phyloP scores from a whole-genome alignment of 2,888 invertebrate species.

The Lymantria dispar region DNA sequence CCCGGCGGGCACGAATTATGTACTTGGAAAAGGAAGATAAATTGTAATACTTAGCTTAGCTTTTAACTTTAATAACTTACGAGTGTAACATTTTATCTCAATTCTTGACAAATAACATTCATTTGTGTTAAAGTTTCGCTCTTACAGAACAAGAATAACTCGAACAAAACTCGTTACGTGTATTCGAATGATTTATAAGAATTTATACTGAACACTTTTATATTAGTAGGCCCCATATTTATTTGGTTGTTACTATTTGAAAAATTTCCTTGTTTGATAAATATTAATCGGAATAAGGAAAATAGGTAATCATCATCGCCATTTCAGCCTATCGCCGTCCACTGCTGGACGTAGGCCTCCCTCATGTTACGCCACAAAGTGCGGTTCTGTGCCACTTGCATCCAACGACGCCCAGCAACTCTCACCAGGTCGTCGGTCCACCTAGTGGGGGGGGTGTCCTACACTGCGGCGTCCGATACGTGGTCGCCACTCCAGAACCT shows the following conservation, averaged over 20 bases:
- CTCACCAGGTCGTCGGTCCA: too few relatives aligned
- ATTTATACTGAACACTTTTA: constrained; percentile 11
- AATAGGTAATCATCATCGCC: background rate
- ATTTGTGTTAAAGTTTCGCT: constrained; percentile 17
- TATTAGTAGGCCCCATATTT: constrained; percentile 9
- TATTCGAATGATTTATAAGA: constrained; percentile 22
- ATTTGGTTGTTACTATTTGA: background rate
- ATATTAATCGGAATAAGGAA: background rate
- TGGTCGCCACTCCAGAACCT: too few relatives aligned
- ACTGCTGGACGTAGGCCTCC: too few relatives aligned
- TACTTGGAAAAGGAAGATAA: too few relatives aligned
- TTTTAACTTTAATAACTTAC: background rate
- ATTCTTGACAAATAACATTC: background rate
- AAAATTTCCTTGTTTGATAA: background rate
- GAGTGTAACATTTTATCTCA: constrained; percentile 1
- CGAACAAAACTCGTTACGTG: constrained; percentile 22
- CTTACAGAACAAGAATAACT: constrained; percentile 17
- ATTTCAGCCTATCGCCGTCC: too few relatives aligned
- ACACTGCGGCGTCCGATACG: too few relatives aligned
- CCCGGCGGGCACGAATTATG: too few relatives aligned
- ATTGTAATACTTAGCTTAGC: background rate
- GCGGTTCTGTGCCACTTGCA: too few relatives aligned
- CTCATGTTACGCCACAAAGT: too few relatives aligned
- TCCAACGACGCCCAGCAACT: too few relatives aligned
- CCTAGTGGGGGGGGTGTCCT: too few relatives aligned